Conservation (phyloP, 2,113 vertebrate species). For the Rhynchopsitta pachyrhyncha region DNA sequence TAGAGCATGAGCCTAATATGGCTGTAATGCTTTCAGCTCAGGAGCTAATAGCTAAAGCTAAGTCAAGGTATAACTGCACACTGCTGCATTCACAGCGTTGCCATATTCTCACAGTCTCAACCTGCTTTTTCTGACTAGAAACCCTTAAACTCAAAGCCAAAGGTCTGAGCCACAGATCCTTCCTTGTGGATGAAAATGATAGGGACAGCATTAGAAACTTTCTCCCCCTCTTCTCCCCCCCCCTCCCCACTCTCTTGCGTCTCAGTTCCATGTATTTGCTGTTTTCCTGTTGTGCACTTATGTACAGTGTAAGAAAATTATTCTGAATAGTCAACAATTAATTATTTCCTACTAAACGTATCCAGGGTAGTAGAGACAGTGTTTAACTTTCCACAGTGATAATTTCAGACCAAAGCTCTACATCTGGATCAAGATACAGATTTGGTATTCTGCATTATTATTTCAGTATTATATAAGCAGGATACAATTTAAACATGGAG, state of each 20-base stretch:
- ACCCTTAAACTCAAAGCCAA: background rate
- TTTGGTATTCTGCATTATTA: background rate
- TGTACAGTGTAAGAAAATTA: background rate
- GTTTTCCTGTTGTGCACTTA: background rate
- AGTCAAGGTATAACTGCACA: background rate
- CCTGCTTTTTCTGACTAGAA: background rate
- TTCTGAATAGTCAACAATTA: background rate
- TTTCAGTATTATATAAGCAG: background rate
- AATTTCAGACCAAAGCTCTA: background rate
- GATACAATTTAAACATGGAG: background rate
- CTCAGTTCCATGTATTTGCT: background rate
- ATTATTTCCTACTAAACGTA: background rate
- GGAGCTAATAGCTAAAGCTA: background rate
- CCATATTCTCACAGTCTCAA: background rate
- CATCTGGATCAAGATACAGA: background rate
- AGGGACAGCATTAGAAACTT: background rate
- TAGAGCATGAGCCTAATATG: background rate
- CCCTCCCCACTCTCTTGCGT: background rate
- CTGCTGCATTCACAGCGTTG: background rate
- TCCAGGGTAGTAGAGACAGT: background rate
- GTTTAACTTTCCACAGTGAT: background rate
- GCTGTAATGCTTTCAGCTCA: background rate
- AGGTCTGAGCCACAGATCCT: background rate
- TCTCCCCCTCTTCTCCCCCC: accelerated
- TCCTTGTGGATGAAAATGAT: background rate